Conservation (phyloP, 1,140 invertebrate genomes). For the Hestina assimilis region DNA sequence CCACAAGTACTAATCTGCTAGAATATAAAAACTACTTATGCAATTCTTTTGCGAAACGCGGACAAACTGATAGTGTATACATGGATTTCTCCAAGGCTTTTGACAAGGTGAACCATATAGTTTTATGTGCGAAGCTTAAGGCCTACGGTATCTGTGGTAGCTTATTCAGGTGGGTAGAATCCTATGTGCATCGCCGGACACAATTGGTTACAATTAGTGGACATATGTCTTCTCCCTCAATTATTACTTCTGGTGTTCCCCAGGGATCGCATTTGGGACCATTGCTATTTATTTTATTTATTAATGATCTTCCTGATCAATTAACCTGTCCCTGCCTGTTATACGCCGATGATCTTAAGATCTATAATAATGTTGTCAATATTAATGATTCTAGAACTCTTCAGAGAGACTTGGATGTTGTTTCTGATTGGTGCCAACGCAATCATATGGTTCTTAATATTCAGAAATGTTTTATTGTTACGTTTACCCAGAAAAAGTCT, state of each 20-base stretch:
- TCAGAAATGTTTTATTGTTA: background rate
- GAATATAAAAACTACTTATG: conserved; percentile 19
- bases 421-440: background rate
- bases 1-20: conserved; percentile 9
- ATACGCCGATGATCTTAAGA: background rate
- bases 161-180: background rate
- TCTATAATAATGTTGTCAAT: background rate
- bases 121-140: background rate
- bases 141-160: background rate
- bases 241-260: too few relatives aligned
- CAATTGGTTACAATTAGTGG: background rate
- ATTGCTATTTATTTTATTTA: too few relatives aligned
- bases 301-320: background rate
- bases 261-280: too few relatives aligned
- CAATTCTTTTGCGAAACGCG: background rate
- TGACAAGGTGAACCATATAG: background rate
- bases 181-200: background rate
- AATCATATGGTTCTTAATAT: background rate
- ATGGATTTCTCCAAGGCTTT: conserved; percentile 9
- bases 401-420: background rate
- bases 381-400: background rate
- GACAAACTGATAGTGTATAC: conserved; percentile 9
- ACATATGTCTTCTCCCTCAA: background rate
- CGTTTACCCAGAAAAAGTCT: too few relatives aligned
- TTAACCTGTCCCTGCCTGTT: background rate